Conservation (phyloP, 2,888 invertebrate genomes). For the Sclerodermus sp. region DNA sequence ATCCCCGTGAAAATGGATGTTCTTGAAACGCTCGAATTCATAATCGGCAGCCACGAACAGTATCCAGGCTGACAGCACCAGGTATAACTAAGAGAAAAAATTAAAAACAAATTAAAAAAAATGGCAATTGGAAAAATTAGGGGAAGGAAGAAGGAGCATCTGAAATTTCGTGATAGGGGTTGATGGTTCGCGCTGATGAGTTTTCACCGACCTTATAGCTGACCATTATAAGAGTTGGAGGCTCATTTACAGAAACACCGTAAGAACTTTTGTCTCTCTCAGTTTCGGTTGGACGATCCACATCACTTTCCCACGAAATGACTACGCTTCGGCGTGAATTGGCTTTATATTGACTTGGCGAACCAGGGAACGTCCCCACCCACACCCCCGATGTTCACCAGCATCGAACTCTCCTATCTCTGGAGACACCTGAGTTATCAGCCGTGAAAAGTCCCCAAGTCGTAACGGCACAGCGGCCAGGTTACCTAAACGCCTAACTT, state of each 20-base stretch:
- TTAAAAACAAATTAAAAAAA: no score
- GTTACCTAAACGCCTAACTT: conserved; percentile 25
- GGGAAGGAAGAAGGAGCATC: no score
- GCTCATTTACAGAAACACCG: conserved; percentile 5
- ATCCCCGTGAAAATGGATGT: not conserved
- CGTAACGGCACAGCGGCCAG: conserved; percentile 26
- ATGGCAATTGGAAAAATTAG: no score
- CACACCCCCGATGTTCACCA: conserved; percentile 3
- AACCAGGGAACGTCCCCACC: conserved; percentile 25
- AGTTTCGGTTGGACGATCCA: conserved; percentile 26
- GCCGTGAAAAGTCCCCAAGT: conserved; percentile 15
- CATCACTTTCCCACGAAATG: conserved; percentile 49
- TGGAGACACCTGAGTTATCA: not conserved
- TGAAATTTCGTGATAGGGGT: not conserved
- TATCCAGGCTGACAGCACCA: no score
- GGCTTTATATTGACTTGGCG: conserved; percentile 51
- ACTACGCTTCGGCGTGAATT: conserved; percentile 31
- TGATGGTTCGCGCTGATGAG: not conserved
- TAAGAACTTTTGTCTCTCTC: conserved; percentile 12
- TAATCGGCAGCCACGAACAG: no score
- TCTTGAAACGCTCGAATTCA: no score
- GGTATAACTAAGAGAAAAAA: no score
- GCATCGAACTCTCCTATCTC: conserved; percentile 6
- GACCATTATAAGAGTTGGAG: conserved; percentile 25
- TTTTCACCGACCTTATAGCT: conserved; percentile 21